A percentile compares a stretch with the other conserved stretches of the same genome.
These are phyloP conservation scores for Malacoctenus gilli DNA, from an alignment of 2,797 vertebrate species.

Conservation along the genomic window DNA sequence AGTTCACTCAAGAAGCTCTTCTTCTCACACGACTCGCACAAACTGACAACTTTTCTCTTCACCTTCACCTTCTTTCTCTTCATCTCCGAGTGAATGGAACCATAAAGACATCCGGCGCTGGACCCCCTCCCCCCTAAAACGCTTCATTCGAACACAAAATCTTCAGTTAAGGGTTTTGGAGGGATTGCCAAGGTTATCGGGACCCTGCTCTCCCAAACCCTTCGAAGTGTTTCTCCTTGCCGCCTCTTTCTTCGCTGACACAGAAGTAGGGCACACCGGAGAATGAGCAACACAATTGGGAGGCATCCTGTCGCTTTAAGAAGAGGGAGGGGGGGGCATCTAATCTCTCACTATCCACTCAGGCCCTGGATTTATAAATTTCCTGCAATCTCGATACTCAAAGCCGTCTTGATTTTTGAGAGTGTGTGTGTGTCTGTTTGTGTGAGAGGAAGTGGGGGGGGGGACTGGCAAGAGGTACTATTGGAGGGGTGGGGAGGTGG, in stretches of 20 bases:
- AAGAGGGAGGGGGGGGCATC: conserved; percentile 82
- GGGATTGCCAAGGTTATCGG: conserved; percentile 56
- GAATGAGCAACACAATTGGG: conserved; percentile 77
- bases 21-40: background rate
- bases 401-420: conserved; percentile 89
- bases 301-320: conserved; percentile 85
- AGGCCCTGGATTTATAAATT: conserved; percentile 85
- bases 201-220: conserved; percentile 52
- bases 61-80: too few species aligned
- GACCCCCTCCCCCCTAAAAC: conserved; percentile 10
- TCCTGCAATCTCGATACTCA: conserved; percentile 88
- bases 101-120: background rate
- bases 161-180: conserved; percentile 31
- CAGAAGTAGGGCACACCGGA: conserved; percentile 79
- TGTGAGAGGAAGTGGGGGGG: conserved; percentile 74
- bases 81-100: background rate
- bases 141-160: conserved; percentile 6
- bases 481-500: conserved; percentile 71
- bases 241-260: conserved; percentile 69
- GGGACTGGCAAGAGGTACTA: conserved; percentile 74
- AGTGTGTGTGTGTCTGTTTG: conserved; percentile 74
- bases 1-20: too few species aligned
- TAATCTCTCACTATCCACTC: conserved; percentile 88
- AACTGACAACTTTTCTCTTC: background rate
- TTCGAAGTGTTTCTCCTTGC: conserved; percentile 55